These are phyloP conservation scores for Cassiopea andromeda DNA, from an alignment of 30 jellyfish, hydroid and myxozoan genomes.

Conservation along the genomic window DNA sequence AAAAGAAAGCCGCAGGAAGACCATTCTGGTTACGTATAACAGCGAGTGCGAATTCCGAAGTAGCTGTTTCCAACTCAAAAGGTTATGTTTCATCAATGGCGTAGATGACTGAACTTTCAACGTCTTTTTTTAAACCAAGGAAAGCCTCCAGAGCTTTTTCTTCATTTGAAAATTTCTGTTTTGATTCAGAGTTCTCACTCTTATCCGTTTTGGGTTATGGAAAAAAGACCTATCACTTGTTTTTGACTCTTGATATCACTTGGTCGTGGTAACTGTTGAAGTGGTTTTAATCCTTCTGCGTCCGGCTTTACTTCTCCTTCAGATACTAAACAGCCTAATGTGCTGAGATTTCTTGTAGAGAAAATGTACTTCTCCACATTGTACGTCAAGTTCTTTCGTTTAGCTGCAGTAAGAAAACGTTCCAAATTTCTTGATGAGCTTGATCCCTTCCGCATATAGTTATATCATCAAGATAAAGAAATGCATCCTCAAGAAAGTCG, in stretches of 20 bases:
- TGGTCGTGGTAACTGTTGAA: conserved; percentile 73
- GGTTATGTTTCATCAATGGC: conserved; percentile 42
- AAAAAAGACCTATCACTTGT: conserved; percentile 75
- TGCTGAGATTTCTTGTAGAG: conserved; percentile 48
- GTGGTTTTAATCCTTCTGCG: conserved; percentile 79
- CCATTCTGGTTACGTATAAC: conserved; percentile 82
- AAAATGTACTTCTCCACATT: conserved; percentile 61
- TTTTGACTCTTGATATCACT: conserved; percentile 28
- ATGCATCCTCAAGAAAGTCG: conserved; percentile 41
- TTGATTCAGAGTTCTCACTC: conserved; percentile 52
- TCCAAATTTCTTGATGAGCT: too few relatives aligned
- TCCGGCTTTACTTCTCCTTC: conserved; percentile 75
- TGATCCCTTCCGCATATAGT: too few relatives aligned
- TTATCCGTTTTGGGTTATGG: conserved; percentile 73
- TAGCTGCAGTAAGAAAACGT: conserved; percentile 67
- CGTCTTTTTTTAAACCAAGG: conserved; percentile 27
- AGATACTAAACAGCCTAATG: conserved; percentile 68
- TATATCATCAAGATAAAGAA: too few relatives aligned
- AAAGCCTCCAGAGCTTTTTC: conserved; percentile 57
- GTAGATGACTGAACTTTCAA: conserved; percentile 24
- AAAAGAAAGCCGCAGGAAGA: conserved; percentile 77
- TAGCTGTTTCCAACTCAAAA: conserved; percentile 69
- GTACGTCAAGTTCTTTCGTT: conserved; percentile 44
- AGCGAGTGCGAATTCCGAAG: conserved; percentile 73
- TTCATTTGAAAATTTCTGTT: conserved; percentile 46